Base-by-base conservation (phyloP, 2,888 invertebrate species). In the Melanostoma mellinum region DNA sequence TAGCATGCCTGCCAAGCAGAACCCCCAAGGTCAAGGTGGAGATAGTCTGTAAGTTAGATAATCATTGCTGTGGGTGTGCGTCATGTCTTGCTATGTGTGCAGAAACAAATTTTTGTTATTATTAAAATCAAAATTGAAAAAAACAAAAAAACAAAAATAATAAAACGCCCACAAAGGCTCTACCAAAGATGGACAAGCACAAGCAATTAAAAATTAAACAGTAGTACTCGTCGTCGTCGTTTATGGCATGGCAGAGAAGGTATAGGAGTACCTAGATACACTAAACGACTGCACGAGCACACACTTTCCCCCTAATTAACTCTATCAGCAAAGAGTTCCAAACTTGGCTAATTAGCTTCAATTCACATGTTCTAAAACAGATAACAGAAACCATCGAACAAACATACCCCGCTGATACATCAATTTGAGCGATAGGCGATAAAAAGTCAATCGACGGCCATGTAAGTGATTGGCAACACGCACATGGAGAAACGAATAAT, bases 21-120 rank as follows among this genome's bases (percentile, higher is more conserved):
- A 56, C 58, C 32, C n/a, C 58, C 75, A 78, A 78, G 72, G 78
- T 78, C 78, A 60, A 67, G 63, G 63, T 40, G 44, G 60, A 10
- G 36, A 52, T 56, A 65, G 20, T 20, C 20, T 20, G 56, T 48
- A 56, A 40, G 42, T 77, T 77, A 35, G 42, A 56, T 55, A 61
- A 69, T 56, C 53, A 36, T 10, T 46, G 6, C 55, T 50, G 69
- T 46, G 42, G 76, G 53, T 38, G 67, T 67, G 53, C 72, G 48
- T 72, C 56, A 77, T 42, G 53, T 30, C 20, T 56, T 50, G 36
- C 2, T 42, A 1, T 32, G 42, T 6, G 33, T 35, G 33, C 36
- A 6, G 36, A 2, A 6, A 4, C 10, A 10, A 9, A 44, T 35
- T 46, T 46, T 48, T 46, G 30, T 48, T 38, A 63, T 44, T 46